phyloP scores from a whole-genome alignment of 2,113 vertebrate species.

The Taurulus bubalis region DNA sequence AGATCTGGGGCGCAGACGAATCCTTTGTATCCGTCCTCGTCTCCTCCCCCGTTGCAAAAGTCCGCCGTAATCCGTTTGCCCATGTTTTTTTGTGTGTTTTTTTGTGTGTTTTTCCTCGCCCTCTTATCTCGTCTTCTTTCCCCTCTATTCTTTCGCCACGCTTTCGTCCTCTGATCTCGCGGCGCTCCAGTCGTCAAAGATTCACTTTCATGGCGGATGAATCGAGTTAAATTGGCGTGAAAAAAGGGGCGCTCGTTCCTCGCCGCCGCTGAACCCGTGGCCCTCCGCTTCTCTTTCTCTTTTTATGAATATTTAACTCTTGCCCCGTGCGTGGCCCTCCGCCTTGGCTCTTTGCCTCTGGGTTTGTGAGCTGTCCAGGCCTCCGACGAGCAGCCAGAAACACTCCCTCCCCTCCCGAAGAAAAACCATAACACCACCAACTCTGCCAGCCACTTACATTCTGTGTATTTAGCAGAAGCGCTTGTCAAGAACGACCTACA shows the following conservation, averaged over 20 bases:
- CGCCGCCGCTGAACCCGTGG: slow-evolving; percentile 25
- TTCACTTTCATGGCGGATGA: slow-evolving; percentile 19
- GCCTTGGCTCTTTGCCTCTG: slow-evolving; percentile 69
- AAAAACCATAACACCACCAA: slow-evolving; percentile 43
- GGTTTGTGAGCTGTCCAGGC: slow-evolving; percentile 51
- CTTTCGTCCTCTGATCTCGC: slow-evolving; percentile 24
- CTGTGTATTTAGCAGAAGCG: slow-evolving; percentile 22
- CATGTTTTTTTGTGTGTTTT: background rate
- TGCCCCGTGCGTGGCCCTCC: slow-evolving; percentile 57
- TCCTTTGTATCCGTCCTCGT: background rate
- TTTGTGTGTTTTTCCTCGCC: background rate
- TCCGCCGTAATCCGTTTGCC: slow-evolving; percentile 34
- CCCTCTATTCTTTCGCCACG: background rate
- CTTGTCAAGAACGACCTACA: slow-evolving; percentile 46
- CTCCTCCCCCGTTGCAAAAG: slow-evolving; percentile 6
- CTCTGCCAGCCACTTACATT: slow-evolving; percentile 41
- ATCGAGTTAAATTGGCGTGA: slow-evolving; percentile 14
- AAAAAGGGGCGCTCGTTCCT: slow-evolving; percentile 26
- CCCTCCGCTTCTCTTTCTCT: slow-evolving; percentile 43
- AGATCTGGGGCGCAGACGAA: slow-evolving; percentile 61
- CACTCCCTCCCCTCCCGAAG: slow-evolving; percentile 33
- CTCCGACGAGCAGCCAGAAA: slow-evolving; percentile 60
- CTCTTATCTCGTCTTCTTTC: background rate
- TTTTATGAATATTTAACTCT: slow-evolving; percentile 80
- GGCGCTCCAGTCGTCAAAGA: slow-evolving; percentile 11